Evolutionary conservation across 2,888 invertebrate genomes (phyloP).

Genomic region (Coelopa pilipes): DNA sequence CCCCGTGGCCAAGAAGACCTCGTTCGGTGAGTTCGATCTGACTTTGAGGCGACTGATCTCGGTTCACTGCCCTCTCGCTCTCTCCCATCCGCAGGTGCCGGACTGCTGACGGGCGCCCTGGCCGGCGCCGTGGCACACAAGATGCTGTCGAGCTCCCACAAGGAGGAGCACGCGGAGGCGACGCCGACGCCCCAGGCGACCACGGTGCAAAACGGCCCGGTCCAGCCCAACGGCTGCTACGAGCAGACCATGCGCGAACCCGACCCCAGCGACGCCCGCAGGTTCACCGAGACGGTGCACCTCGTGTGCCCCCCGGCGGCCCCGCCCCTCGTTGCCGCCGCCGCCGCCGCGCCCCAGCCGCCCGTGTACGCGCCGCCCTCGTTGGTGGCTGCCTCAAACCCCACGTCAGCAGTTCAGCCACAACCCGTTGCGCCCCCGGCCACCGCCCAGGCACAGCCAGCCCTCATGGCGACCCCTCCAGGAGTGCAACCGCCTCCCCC

Average conservation of each 20-base stretch:
- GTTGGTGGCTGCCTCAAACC: neutral
- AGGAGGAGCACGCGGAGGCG: neutral
- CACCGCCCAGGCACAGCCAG: too few relatives aligned
- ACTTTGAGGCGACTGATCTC: neutral
- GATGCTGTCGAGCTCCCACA: neutral
- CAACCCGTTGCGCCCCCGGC: neutral
- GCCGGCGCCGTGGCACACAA: neutral
- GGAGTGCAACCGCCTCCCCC: too few relatives aligned
- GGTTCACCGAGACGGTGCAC: neutral
- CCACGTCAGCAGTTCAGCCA: too few relatives aligned
- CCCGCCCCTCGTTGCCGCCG: neutral
- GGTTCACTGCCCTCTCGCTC: neutral
- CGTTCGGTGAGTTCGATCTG: neutral
- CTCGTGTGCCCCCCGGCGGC: neutral
- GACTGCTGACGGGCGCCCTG: neutral
- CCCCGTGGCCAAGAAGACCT: neutral
- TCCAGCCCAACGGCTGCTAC: slow-evolving; percentile 4
- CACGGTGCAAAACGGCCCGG: neutral
- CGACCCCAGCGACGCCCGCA: neutral
- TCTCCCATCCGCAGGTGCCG: neutral
- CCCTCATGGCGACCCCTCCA: too few relatives aligned
- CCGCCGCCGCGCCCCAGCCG: neutral
- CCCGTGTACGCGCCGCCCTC: neutral
- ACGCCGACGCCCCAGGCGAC: neutral
- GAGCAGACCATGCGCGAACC: slow-evolving; percentile 15